Evolutionary conservation across 2,888 invertebrate species (phyloP), one percentile per base, ranked within the genome.

Genomic region (Eretmocerus hayati): DNA sequence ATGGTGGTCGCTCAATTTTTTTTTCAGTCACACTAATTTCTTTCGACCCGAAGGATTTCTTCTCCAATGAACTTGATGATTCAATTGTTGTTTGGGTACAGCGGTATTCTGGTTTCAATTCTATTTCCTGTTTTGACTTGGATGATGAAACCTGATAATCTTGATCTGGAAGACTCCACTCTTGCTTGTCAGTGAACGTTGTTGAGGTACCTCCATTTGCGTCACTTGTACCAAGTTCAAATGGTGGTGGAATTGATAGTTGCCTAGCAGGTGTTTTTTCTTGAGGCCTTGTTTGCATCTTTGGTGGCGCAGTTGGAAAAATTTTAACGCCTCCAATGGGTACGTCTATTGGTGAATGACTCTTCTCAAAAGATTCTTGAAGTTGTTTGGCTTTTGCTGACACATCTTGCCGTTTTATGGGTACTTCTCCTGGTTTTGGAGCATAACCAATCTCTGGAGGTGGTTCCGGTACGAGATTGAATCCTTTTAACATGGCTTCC

Each of bases 361-460:
- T 71, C 60, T 76, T 75, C 46, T 80, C 78, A n/a, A 66, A 64
- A 30, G 76, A 75, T 60, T 81, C 79, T 59, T 81, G 79, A 13
- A 83, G 65, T 55, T 77, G 76, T 59, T 78, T 80, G 2, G 81
- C 77, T 59, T 78, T 78, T 20, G 78, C 74, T n/a, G 76, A 73
- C 23, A 82, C 73, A 37, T 78, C 74, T 39, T 77, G 77, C 46
- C 73, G 72, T 57, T 71, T 72, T 60, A 64, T 72, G 56, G 59
- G 72, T 57, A 50, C 59, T n/a, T 63, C 63, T 6, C 64, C 64
- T 1, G 64, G 61, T 61, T 78, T 78, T 1, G 82, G 79, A 42
- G 79, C 76, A 57, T 77, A 83, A 32, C 81, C 80, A 39, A 84
- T 80, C 70, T 84, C 81, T 30, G 84, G 83, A 9, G 84, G 84